A percentile compares a stretch with the other conserved stretches of the same genome.
Conservation (phyloP, 2,113 vertebrate species). For the Capreolus pygargus region DNA sequence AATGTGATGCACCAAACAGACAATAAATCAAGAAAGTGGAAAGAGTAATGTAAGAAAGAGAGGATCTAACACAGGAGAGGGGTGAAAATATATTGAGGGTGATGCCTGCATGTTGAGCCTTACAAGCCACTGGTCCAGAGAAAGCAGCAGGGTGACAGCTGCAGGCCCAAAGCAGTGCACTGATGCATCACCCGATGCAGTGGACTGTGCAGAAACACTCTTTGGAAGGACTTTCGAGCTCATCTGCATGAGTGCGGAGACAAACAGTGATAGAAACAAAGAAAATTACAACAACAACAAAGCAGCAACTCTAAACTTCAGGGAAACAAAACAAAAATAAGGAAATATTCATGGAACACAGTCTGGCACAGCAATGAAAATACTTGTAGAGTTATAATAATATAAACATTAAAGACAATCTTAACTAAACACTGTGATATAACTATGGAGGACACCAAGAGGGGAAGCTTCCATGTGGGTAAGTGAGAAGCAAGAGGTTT, state of each 20-base stretch:
- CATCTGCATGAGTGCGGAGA: not conserved
- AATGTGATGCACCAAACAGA: not conserved
- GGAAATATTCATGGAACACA: not conserved
- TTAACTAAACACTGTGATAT: not conserved
- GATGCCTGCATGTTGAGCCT: not conserved
- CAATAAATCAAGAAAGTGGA: not conserved
- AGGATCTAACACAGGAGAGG: not conserved
- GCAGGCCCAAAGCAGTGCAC: not conserved
- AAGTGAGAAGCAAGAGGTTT: not conserved
- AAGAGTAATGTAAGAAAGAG: not conserved
- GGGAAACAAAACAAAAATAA: not conserved
- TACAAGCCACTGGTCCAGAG: not conserved
- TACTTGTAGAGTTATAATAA: not conserved
- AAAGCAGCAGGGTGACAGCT: not conserved
- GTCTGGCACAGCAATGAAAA: not conserved
- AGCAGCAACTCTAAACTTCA: not conserved
- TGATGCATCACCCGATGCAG: too few relatives aligned
- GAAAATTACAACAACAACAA: not conserved
- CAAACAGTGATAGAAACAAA: not conserved
- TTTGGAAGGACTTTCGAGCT: not conserved
- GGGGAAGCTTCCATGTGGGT: not conserved
- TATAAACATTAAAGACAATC: not conserved
- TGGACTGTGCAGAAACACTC: not conserved
- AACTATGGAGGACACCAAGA: not conserved
- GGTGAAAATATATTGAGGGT: not conserved